These are phyloP conservation scores for Clarias platycephalus DNA, from an alignment of 2,797 vertebrate genomes.

Conservation along the genomic window DNA sequence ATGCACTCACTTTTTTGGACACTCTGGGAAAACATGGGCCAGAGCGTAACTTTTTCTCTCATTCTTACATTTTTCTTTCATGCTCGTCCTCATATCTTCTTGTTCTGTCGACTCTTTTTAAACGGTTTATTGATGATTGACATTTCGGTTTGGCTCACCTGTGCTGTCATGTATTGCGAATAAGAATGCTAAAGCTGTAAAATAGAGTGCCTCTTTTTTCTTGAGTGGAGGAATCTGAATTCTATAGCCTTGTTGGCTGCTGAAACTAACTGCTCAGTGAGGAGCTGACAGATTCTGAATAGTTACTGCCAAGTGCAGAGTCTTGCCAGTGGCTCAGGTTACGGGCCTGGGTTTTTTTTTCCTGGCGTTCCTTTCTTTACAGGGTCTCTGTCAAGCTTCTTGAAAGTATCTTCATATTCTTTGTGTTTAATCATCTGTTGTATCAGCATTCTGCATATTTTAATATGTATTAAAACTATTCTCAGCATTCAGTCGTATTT, in stretches of 20 bases:
- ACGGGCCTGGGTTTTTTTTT: conserved; percentile 50
- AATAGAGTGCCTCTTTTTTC: neutral
- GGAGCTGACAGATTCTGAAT: conserved; percentile 27
- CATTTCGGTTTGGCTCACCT: conserved; percentile 14
- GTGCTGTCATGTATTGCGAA: conserved; percentile 16
- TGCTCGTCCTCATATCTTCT: neutral
- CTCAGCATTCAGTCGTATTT: neutral
- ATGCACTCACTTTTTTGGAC: neutral
- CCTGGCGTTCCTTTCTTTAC: neutral
- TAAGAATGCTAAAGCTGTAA: conserved; percentile 16
- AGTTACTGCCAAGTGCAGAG: neutral
- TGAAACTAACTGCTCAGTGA: conserved; percentile 40
- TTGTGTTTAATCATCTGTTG: neutral
- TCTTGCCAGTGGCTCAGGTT: conserved; percentile 62
- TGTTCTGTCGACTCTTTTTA: conserved; percentile 1
- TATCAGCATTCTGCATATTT: neutral
- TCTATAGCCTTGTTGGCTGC: conserved; percentile 30
- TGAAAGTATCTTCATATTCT: neutral
- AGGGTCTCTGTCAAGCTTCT: conserved; percentile 1
- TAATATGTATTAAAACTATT: neutral
- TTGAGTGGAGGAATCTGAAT: conserved; percentile 32
- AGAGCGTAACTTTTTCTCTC: too few species aligned
- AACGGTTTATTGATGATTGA: neutral
- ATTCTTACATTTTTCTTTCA: neutral
- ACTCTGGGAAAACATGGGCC: neutral